Conservation (phyloP, 2,888 invertebrate species). For the Diaprepes abbreviatus region DNA sequence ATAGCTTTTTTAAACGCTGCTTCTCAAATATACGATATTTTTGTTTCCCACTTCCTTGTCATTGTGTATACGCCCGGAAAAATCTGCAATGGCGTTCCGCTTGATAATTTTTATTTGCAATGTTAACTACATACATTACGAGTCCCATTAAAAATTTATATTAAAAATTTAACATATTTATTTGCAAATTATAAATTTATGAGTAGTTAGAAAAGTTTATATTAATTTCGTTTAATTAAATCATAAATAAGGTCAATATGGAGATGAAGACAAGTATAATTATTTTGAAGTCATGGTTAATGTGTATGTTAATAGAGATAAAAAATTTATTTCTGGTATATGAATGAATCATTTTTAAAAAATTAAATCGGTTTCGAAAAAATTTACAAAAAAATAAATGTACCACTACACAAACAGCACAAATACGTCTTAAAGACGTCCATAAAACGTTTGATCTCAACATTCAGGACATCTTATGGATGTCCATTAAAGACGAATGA, state of each 20-base stretch:
- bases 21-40: conserved; percentile 4
- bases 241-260: conserved; percentile 1
- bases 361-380: no score
- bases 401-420: no score
- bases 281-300: no score
- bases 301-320: no score
- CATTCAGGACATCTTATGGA: no score
- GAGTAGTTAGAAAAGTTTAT: not conserved
- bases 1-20: conserved; percentile 3
- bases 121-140: conserved; percentile 14
- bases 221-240: not conserved
- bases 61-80: conserved; percentile 7
- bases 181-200: conserved; percentile 1
- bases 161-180: not conserved
- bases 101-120: conserved; percentile 9
- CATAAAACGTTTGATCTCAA: no score
- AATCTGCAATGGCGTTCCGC: conserved; percentile 20
- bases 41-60: conserved; percentile 26
- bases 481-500: no score
- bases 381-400: no score
- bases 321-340: no score
- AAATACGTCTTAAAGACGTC: no score
- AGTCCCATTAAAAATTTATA: not conserved
- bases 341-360: no score
- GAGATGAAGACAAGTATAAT: no score